Evolutionary conservation across 1,140 invertebrate species (phyloP), one percentile per base, ranked within the genome.

Genomic region (Diploscapter pachys): DNA sequence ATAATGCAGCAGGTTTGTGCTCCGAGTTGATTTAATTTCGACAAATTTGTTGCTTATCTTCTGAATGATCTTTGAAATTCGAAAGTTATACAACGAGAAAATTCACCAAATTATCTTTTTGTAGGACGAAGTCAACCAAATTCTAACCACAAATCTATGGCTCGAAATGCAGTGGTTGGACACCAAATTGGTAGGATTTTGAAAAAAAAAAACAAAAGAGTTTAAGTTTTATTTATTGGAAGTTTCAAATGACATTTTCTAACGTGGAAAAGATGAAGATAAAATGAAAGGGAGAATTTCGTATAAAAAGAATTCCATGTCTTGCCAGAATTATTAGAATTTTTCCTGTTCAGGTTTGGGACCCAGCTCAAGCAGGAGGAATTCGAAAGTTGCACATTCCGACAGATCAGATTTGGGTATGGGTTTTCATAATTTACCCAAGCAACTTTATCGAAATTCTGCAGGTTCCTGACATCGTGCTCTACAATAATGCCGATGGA

Each of bases 201-300:
- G 31, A 31, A 31, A 31, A 31, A 31, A 31, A 31, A 31, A 31
- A 31, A 31, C 31, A 31, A 31, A 31, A 31, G 13, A 9, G 13
- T 49, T 55, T 6, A 13, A n/a, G n/a, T 8, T 72, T 6, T 13
- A 52, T 51, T 57, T 13, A 69, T 53, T 71, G 9, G 31, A 13
- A 75, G 13, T 31, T 31, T 31, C 31, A 31, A 31, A 31, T 31
- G n/a, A 63, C n/a, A 5, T 63, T 57, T 80, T 82, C 86, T 93
- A 95, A 88, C 78, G 81, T 90, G 97, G 94, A 95, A 90, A 95
- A 98, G 88, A 93, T 96, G 88, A 97, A 97, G 88, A 93, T 98
- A 31, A 31, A 31, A 31, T 31, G 31, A 31, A 31, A 31, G 31
- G 31, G 31, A 31, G 31, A 31, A 31, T 31, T 31, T 31, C 31